Percentiles rank a stretch among this genome's conserved stretches.
Conservation (phyloP, 2,113 vertebrate genomes). For the Trochalopteron elliotii region DNA sequence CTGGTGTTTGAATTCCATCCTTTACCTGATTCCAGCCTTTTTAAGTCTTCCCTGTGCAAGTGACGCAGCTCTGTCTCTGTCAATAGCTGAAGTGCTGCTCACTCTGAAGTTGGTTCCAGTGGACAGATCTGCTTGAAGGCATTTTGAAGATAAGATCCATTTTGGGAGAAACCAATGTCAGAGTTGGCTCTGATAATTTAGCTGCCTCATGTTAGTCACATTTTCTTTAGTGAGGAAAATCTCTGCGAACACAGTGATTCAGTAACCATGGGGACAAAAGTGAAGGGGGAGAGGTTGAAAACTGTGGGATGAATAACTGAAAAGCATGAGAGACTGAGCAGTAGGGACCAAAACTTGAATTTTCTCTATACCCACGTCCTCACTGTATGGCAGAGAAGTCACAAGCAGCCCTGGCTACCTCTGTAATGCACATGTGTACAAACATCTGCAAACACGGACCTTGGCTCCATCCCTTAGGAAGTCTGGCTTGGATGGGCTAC, state of each 20-base stretch:
- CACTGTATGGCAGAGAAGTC: neutral
- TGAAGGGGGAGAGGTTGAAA: conserved; percentile 39
- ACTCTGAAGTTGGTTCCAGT: neutral
- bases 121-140: neutral
- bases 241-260: conserved; percentile 14
- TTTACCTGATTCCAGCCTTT: neutral
- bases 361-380: accelerated
- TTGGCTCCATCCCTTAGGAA: neutral
- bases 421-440: neutral
- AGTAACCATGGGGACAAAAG: conserved; percentile 63
- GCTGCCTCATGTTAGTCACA: conserved; percentile 54
- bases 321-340: conserved; percentile 13
- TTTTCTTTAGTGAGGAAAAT: conserved; percentile 42
- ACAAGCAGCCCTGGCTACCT: neutral
- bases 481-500: neutral
- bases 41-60: neutral
- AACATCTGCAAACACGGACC: neutral
- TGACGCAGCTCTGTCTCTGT: neutral
- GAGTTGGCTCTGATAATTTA: conserved; percentile 54
- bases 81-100: neutral
- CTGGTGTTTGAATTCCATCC: neutral
- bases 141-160: neutral
- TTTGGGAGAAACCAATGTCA: conserved; percentile 39
- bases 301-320: conserved; percentile 36
- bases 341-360: neutral